These are phyloP conservation scores for Brenthis hecate DNA, from an alignment of 2,888 invertebrate genomes.

Conservation along the genomic window DNA sequence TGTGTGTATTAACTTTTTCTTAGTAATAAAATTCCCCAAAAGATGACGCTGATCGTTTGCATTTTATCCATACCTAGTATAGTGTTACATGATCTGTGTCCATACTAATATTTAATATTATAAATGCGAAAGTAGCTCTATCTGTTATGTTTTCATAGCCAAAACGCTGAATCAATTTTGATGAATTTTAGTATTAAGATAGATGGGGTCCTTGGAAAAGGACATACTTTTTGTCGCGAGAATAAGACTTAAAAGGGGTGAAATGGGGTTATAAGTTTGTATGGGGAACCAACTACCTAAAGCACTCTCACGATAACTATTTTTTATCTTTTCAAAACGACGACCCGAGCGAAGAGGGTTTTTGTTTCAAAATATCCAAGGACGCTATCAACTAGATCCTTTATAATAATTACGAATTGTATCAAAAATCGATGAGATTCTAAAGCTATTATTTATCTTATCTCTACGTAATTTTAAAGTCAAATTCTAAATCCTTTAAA, in stretches of 20 bases:
- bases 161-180: background rate
- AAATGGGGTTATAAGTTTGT: too few relatives aligned
- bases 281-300: too few relatives aligned
- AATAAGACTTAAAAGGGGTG: background rate
- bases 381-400: background rate
- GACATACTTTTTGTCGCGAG: background rate
- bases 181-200: background rate
- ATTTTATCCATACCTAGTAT: too few relatives aligned
- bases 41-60: too few relatives aligned
- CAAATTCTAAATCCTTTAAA: constrained; percentile 68
- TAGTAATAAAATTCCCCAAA: too few relatives aligned
- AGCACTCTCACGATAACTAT: too few relatives aligned
- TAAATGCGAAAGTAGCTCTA: background rate
- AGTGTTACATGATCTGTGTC: too few relatives aligned
- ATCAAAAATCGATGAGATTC: constrained; percentile 55
- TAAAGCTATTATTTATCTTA: constrained; percentile 58
- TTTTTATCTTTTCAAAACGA: too few relatives aligned
- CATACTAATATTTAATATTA: too few relatives aligned
- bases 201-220: background rate
- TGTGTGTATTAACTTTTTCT: too few relatives aligned
- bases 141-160: background rate
- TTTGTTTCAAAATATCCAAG: background rate
- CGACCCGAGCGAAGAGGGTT: too few relatives aligned
- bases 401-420: background rate
- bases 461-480: constrained; percentile 69